Evolutionary conservation across 2,113 vertebrate genomes (phyloP), one percentile per base, ranked within the genome.

Genomic region (Ploceus nigricollis): DNA sequence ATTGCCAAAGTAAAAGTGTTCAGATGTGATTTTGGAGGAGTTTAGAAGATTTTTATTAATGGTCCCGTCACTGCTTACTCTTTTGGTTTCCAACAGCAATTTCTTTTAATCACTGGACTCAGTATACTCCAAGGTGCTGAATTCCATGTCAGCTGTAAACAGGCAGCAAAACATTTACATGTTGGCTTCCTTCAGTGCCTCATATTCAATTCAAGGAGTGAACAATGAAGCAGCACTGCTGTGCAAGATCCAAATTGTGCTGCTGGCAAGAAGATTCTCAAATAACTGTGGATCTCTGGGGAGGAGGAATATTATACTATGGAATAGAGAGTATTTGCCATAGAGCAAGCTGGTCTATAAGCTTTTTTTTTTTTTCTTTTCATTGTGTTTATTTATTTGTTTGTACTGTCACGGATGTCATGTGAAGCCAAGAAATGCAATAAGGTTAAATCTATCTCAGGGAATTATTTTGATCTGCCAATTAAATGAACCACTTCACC

Each of bases 191-290:
- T 69, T 70, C 68, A 89, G 56, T 45, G 88, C 85, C 76, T 73
- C 89, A 84, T 64, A 50, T 81, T 90, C 73, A 69, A 80, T 78
- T 87, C 91, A 94, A 94, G 92, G 69, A 92, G 61, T 58, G 94
- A 97, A 97, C 71, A 95, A 96, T 83, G 88, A 92, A 90, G 86
- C 77, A 82, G 88, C 2, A 10, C 84, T 96, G 81, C 73, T 79
- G 56, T 83, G 85, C 71, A 90, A 97, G 83, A 84, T 95, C 93
- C 79, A 95, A 87, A 96, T 89, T 85, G 57, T 93, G 95, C 94
- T 98, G 88, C 94, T 93, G 93, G 96, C 96, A 96, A 95, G 77
- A 96, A 92, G 94, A 94, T 93, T 97, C 89, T 96, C 91, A 98
- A 97, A 96, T 93, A 97, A 95, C 91, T 18, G 19, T 68, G 68